Evolutionary conservation across 2,888 invertebrate species (phyloP).

Genomic region (Campoplex capitator): DNA sequence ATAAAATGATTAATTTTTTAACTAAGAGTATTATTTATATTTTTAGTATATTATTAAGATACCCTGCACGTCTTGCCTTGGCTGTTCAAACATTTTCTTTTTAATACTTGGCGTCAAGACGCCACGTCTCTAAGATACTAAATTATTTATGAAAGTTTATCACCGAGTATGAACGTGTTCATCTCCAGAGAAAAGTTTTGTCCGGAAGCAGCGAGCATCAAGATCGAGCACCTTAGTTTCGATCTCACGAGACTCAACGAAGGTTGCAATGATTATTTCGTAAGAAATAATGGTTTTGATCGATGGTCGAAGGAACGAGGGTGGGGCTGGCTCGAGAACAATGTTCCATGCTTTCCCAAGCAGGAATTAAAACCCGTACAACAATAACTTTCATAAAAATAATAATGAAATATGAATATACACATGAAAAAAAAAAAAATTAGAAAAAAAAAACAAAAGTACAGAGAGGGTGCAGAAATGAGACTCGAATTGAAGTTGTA

Average conservation of each 20-base stretch:
- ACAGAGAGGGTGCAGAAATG: conserved; percentile 52
- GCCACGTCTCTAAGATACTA: no score
- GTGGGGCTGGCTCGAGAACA: conserved; percentile 69
- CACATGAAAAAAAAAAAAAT: not conserved
- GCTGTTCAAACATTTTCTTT: no score
- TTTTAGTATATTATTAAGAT: no score
- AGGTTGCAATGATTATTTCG: conserved; percentile 10
- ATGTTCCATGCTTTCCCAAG: conserved; percentile 75
- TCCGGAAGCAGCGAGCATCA: not conserved
- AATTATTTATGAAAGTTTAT: no score
- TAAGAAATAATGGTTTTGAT: conserved; percentile 23
- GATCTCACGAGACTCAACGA: conserved; percentile 36
- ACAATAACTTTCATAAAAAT: conserved; percentile 47
- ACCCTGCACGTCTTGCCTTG: no score
- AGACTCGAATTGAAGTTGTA: conserved; percentile 37
- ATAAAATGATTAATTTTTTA: no score
- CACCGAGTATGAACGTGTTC: no score
- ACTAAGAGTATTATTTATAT: no score
- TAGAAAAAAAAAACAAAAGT: not conserved
- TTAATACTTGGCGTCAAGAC: no score
- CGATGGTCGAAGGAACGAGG: conserved; percentile 14
- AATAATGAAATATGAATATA: conserved; percentile 53
- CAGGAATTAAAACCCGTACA: conserved; percentile 68
- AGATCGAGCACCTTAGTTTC: not conserved
- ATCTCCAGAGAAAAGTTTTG: not conserved